Conservation (phyloP, 2,113 vertebrate genomes). For the Platysteira castanea region DNA sequence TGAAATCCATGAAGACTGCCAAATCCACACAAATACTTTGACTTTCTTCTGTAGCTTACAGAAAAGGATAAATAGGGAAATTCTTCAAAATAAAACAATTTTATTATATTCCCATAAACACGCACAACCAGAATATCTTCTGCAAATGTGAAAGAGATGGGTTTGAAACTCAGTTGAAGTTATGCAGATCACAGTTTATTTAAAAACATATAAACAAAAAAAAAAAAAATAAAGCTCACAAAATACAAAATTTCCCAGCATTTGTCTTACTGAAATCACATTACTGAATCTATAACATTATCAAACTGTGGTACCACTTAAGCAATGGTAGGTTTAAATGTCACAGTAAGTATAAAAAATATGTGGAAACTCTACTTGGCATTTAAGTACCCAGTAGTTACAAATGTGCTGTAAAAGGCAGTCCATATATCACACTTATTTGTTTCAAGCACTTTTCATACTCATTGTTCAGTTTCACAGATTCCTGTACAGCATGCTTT, state of each 20-base stretch:
- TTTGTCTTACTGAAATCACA: not conserved
- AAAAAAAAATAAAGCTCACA: not conserved
- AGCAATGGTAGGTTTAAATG: not conserved
- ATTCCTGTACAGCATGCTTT: slow-evolving; percentile 63
- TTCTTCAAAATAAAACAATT: not conserved
- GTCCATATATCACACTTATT: slow-evolving; percentile 48
- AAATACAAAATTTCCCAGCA: not conserved
- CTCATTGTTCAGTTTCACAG: slow-evolving; percentile 58
- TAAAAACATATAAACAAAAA: not conserved
- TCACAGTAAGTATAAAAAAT: not conserved
- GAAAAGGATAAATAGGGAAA: not conserved
- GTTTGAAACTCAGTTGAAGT: not conserved
- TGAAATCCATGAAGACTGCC: not conserved
- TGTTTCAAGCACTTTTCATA: slow-evolving; percentile 67
- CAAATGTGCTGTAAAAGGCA: slow-evolving; percentile 15
- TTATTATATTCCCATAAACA: not conserved
- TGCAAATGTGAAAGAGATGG: not conserved
- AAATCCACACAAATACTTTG: not conserved
- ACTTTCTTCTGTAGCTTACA: not conserved
- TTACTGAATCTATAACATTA: not conserved
- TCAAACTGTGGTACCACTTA: not conserved
- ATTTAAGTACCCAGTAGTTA: not conserved
- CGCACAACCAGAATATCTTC: not conserved
- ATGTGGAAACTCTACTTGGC: not conserved
- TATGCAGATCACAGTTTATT: slow-evolving; percentile 14